Conservation (phyloP, 2,888 invertebrate species). For the Eugnorisma glareosa region DNA sequence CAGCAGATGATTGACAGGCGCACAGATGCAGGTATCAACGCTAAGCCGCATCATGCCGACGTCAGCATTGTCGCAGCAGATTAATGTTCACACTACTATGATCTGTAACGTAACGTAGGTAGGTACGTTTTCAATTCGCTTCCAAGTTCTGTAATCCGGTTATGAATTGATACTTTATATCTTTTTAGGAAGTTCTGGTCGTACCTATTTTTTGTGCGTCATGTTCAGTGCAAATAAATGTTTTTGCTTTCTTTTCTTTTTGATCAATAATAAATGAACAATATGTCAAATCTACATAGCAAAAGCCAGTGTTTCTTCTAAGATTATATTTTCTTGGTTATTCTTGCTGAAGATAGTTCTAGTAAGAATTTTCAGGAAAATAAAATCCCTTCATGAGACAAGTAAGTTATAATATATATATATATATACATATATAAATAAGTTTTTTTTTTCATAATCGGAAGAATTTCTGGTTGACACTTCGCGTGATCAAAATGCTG, state of each 20-base stretch:
- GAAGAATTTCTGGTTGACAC: too few relatives aligned
- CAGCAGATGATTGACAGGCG: conserved; percentile 21
- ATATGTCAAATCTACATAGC: background rate
- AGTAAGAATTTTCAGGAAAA: background rate
- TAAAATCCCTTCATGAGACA: background rate
- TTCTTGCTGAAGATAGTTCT: background rate
- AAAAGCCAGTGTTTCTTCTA: background rate
- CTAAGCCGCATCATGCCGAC: conserved; percentile 35
- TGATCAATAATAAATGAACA: background rate
- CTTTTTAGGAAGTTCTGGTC: background rate
- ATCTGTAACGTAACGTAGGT: conserved; percentile 12
- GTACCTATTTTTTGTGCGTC: background rate
- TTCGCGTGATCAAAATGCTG: too few relatives aligned
- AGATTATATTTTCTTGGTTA: background rate
- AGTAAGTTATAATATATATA: too few relatives aligned
- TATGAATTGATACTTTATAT: background rate
- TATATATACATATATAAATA: too few relatives aligned
- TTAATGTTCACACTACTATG: conserved; percentile 46
- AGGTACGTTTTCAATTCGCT: conserved; percentile 19
- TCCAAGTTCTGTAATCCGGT: conserved; percentile 7
- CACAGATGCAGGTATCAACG: conserved; percentile 20
- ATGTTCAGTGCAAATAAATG: background rate
- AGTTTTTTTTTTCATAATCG: too few relatives aligned
- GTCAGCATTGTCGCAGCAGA: conserved; percentile 40
- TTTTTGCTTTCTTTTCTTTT: background rate